Evolutionary conservation across 2,113 vertebrate genomes (phyloP).

Genomic region (Ornithorhynchus anatinus): DNA sequence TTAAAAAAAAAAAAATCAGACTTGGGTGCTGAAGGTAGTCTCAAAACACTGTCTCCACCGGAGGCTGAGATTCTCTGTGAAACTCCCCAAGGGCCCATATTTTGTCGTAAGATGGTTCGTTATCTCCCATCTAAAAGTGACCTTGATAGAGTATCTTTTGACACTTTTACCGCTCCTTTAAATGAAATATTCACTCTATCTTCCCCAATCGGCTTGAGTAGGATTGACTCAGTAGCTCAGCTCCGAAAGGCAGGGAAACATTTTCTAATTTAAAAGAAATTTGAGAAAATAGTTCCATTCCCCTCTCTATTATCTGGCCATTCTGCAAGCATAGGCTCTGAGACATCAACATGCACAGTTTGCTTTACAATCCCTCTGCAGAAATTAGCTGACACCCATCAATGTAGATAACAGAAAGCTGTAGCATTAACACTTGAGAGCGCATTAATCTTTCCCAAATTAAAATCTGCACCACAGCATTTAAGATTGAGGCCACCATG

Average conservation of each 20-base stretch:
- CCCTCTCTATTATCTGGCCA: conserved; percentile 64
- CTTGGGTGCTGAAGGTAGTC: background rate
- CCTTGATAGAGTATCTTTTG: conserved; percentile 70
- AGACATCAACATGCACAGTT: conserved; percentile 73
- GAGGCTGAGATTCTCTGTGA: background rate
- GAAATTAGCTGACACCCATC: conserved; percentile 90
- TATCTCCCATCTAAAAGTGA: conserved; percentile 61
- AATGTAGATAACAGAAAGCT: conserved; percentile 83
- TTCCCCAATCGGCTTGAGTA: conserved; percentile 60
- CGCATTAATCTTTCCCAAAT: conserved; percentile 99
- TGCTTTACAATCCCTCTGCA: conserved; percentile 73
- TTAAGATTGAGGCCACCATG: conserved; percentile 93
- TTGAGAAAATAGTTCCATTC: conserved; percentile 82
- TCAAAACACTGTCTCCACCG: background rate
- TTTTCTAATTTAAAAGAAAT: conserved; percentile 86
- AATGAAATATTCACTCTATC: conserved; percentile 69
- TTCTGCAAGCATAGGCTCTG: conserved; percentile 62
- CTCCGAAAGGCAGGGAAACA: conserved; percentile 65
- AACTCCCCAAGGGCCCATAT: conserved; percentile 39
- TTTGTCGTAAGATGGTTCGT: conserved; percentile 48
- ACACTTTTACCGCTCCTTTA: conserved; percentile 67
- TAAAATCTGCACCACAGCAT: conserved; percentile 89
- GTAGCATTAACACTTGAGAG: conserved; percentile 82
- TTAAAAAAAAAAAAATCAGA: background rate
- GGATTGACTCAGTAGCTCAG: conserved; percentile 60